Base-by-base conservation (phyloP, 2,113 vertebrate genomes). In the Leptocoma aspasia region DNA sequence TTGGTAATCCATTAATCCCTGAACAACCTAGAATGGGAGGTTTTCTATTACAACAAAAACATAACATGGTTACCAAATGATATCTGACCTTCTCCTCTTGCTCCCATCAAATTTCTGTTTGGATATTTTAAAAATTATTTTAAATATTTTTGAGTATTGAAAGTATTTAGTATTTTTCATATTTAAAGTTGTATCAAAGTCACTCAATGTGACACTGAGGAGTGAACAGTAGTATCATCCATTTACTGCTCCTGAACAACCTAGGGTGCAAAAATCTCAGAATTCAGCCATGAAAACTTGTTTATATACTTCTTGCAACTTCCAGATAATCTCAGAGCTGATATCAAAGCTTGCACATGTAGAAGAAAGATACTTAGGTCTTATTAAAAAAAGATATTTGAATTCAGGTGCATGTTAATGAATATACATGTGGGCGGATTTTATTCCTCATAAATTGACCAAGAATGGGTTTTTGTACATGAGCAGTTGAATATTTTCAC, bases 331-430 rank as follows among this genome's bases (percentile, higher is more conserved):
- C 19, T 63, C 44, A 84, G 64, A 17, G 5, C 19, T 82, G 9
- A 21, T 60, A 7, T 49, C n/a, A 11, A 41, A 33, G 5, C 23
- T 61, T 77, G 12, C 26, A 45, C 7, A 8, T 19, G 28, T 28
- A 82, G 22, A 31, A 60, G 6, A 59, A 72, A 61, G 21, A 23
- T 41, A n/a, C 5, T 56, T 82, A 76, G 4, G 3, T 71, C 16
- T 83, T 71, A 42, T 2, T 81, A 16, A 13, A 50, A 39, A 57
- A 76, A 42, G 8, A 13, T 60, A 21, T 12, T 71, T 82, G 15
- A 79, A 60, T 82, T 93, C 37, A 45, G 31, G 17, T 1, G 0
- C 27, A 9, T 47, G 12, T 37, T 65, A 45, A 59, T 0, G 0
- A 82, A 50, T 4, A 31, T 54, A 9, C 10, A 7, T 16, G 6